Conservation (phyloP, 2,888 invertebrate genomes). For the Drepanosiphum platanoidis region DNA sequence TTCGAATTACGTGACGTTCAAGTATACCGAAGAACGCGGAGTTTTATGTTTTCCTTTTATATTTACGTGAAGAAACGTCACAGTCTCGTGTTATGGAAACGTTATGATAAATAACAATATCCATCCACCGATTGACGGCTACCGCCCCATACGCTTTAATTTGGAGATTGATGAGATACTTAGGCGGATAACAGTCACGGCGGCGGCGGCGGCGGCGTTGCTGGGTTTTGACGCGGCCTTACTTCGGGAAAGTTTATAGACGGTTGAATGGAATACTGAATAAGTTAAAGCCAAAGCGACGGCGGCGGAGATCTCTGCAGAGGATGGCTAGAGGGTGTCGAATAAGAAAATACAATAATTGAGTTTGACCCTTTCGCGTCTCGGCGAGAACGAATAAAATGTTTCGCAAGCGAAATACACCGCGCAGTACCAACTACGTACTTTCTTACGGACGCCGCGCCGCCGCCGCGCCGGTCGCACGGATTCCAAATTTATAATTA, state of each 20-base stretch:
- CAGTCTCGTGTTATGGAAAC: no score
- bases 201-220: no score
- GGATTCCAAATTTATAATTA: not conserved
- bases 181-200: not conserved
- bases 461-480: no score
- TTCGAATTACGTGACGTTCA: no score
- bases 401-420: not conserved
- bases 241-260: not conserved
- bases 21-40: no score
- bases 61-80: no score
- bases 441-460: not conserved
- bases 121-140: slow-evolving; percentile 61
- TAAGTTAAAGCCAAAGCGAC: not conserved
- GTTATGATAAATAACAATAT: no score
- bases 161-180: slow-evolving; percentile 30
- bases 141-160: not conserved
- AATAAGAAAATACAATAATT: not conserved
- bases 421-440: not conserved
- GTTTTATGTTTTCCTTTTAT: no score
- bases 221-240: not conserved
- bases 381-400: not conserved
- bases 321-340: no score
- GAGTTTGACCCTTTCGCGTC: not conserved
- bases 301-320: not conserved
- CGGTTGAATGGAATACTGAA: not conserved